phyloP scores from a whole-genome alignment of 1,140 invertebrate genomes.

The Drosophila nannoptera region DNA sequence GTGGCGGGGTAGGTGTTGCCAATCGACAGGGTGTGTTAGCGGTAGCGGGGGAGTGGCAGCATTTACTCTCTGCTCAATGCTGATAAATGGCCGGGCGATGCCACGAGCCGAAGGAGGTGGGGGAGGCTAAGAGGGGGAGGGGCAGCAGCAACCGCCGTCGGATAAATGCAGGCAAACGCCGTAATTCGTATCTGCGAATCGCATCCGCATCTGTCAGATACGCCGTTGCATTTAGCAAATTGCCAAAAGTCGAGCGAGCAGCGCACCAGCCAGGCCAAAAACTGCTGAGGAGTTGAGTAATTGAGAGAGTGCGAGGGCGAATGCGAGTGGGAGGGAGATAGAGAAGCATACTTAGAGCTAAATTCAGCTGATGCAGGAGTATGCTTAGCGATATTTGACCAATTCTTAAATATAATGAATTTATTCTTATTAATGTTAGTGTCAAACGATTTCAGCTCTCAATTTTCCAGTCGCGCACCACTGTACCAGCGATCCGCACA shows the following conservation, averaged over 20 bases:
- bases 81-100: slow-evolving; percentile 44
- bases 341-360: no score
- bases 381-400: no score
- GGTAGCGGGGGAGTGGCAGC: background rate
- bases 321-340: no score
- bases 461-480: background rate
- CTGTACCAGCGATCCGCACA: slow-evolving; percentile 29
- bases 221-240: slow-evolving; percentile 66
- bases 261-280: slow-evolving; percentile 1
- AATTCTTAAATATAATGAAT: no score
- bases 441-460: no score
- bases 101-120: background rate
- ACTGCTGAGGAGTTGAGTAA: no score
- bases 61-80: slow-evolving; percentile 5
- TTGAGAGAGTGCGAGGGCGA: no score
- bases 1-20: slow-evolving; percentile 1
- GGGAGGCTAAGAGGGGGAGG: background rate
- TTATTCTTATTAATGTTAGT: no score
- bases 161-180: slow-evolving; percentile 50
- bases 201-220: slow-evolving; percentile 59
- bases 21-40: background rate
- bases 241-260: slow-evolving; percentile 28
- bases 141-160: background rate
- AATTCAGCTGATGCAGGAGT: no score
- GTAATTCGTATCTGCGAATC: slow-evolving; percentile 10